Conservation (phyloP, 2,888 invertebrate genomes). For the Pammene aurita region DNA sequence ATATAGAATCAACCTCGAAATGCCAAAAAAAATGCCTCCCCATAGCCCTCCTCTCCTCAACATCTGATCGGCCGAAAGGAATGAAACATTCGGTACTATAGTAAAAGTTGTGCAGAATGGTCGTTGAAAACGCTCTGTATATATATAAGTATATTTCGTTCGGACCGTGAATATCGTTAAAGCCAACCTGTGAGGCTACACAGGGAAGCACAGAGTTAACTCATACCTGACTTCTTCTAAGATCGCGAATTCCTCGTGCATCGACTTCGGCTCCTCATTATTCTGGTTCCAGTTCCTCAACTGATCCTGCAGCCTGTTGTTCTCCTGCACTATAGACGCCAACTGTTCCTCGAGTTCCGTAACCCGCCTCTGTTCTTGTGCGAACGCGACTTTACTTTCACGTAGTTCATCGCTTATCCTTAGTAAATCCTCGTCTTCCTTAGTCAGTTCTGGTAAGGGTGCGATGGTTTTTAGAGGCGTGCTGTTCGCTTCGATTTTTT, state of each 20-base stretch:
- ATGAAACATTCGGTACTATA: too few species aligned
- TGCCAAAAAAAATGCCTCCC: too few species aligned
- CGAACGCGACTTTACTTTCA: constrained; percentile 86
- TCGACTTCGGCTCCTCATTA: constrained; percentile 90
- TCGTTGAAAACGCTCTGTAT: too few species aligned
- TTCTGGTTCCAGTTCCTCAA: constrained; percentile 84
- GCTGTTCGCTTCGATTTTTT: constrained; percentile 62
- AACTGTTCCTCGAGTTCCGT: constrained; percentile 91
- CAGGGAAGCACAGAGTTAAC: too few species aligned
- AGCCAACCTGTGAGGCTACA: too few species aligned
- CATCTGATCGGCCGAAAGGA: too few species aligned
- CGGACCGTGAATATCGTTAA: too few species aligned
- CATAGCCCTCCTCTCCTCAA: too few species aligned
- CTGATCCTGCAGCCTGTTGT: constrained; percentile 87
- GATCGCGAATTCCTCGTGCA: constrained; percentile 92
- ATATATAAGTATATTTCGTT: too few species aligned
- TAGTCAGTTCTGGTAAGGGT: constrained; percentile 78
- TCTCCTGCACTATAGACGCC: constrained; percentile 87
- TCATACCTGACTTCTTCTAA: constrained; percentile 92
- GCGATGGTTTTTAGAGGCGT: constrained; percentile 67
- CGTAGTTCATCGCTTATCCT: constrained; percentile 87
- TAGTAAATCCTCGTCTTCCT: constrained; percentile 80
- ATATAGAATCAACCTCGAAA: too few species aligned
- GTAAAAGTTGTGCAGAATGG: too few species aligned
- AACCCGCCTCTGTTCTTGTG: constrained; percentile 88